A percentile compares a stretch with the other conserved stretches of the same genome.
These are phyloP conservation scores for Taxidea taxus DNA, from an alignment of 2,113 vertebrate genomes.

Conservation along the genomic window DNA sequence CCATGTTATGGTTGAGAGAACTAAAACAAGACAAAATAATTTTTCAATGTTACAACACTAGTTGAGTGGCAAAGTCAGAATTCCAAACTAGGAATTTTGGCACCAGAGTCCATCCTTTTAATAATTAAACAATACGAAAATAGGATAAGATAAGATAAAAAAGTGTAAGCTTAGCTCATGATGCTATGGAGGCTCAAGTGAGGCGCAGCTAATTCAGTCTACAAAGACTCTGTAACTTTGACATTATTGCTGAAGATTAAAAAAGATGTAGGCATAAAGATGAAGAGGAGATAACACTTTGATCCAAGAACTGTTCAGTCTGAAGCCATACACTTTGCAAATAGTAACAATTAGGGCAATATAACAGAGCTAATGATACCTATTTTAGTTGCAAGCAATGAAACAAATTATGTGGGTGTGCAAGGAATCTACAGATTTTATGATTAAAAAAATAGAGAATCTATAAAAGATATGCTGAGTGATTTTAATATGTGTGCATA, in stretches of 20 bases:
- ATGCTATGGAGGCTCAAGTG: not conserved
- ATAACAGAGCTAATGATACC: not conserved
- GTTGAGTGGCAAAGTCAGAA: not conserved
- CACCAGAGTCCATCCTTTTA: not conserved
- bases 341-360: not conserved
- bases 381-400: not conserved
- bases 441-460: not conserved
- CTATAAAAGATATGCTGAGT: not conserved
- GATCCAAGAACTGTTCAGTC: not conserved
- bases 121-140: not conserved
- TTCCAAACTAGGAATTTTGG: not conserved
- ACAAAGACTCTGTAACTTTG: not conserved
- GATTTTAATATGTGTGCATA: not conserved
- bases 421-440: not conserved
- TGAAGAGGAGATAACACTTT: not conserved
- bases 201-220: not conserved
- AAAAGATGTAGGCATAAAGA: not conserved
- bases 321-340: not conserved
- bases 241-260: not conserved
- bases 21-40: not conserved
- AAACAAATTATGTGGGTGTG: not conserved
- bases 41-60: not conserved
- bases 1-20: not conserved
- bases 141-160: not conserved
- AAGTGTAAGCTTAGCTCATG: not conserved